A percentile compares a stretch with the other conserved stretches of the same genome.
phyloP scores from a whole-genome alignment of 1,140 invertebrate species.

The Bombyx mori region DNA sequence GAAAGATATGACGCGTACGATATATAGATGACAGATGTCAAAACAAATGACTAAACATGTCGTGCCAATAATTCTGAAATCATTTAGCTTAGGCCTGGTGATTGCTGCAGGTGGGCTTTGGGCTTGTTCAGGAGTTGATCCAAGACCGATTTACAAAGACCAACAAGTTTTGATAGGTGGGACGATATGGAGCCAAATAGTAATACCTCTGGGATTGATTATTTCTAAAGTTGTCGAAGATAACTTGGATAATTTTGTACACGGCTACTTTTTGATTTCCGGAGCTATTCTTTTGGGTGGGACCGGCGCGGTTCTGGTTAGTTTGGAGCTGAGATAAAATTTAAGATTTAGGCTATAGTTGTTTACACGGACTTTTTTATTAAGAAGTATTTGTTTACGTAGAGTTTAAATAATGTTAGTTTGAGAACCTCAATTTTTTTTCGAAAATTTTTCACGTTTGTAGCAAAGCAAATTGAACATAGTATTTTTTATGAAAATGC shows the following conservation, averaged over 20 bases:
- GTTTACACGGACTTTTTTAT: no score
- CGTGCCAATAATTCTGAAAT: constrained; percentile 28
- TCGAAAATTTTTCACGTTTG: no score
- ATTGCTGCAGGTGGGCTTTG: constrained; percentile 34
- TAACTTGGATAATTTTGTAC: constrained; percentile 27
- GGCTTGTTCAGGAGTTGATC: constrained; percentile 27
- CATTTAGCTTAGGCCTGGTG: constrained; percentile 29
- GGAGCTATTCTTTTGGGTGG: no score
- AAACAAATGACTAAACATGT: constrained; percentile 18
- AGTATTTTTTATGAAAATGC: no score
- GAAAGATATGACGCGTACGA: no score
- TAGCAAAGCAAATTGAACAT: no score
- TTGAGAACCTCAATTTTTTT: no score
- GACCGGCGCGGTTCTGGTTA: no score
- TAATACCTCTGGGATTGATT: constrained; percentile 43
- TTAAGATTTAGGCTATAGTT: no score
- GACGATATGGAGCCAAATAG: constrained; percentile 45
- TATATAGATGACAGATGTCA: background rate
- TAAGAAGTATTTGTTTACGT: no score
- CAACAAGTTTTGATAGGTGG: constrained; percentile 46
- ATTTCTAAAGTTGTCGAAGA: constrained; percentile 38
- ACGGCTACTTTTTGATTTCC: constrained; percentile 20
- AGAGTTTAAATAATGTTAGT: no score
- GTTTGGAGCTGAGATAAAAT: no score
- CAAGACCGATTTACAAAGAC: constrained; percentile 33